Evolutionary conservation across 2,797 vertebrate genomes (phyloP).

Genomic region (Parauchenoglanis punctatus): DNA sequence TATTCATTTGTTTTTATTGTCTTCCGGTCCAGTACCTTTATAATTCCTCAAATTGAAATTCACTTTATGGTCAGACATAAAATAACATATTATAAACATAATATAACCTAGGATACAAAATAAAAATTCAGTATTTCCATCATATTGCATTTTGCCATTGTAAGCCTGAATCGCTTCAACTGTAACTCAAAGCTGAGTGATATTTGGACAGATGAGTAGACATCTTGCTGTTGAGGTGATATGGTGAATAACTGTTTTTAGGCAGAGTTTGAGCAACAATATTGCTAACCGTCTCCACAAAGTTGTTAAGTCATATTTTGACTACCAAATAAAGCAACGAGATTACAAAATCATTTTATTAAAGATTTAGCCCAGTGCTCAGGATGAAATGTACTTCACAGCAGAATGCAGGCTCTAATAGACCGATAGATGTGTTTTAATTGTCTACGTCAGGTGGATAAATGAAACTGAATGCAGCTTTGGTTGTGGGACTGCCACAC

Average conservation of each 20-base stretch:
- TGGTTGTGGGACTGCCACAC: neutral
- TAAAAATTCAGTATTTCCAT: neutral
- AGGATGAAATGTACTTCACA: neutral
- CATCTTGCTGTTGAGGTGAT: neutral
- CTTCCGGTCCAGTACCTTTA: no score
- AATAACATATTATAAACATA: neutral
- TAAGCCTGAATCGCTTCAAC: neutral
- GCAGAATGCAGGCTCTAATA: neutral
- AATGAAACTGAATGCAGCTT: slow-evolving; percentile 1
- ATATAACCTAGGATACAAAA: neutral
- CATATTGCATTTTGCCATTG: neutral
- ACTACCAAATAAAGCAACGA: neutral
- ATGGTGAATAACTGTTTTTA: neutral
- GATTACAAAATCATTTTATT: neutral
- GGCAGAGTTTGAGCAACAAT: neutral
- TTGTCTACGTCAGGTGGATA: neutral
- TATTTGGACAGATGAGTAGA: neutral
- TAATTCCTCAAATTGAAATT: neutral
- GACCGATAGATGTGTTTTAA: neutral
- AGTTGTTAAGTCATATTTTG: neutral
- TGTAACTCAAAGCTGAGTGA: neutral
- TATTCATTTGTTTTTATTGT: neutral
- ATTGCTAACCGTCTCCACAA: neutral
- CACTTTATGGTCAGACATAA: neutral
- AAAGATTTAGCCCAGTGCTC: neutral